phyloP scores from a whole-genome alignment of 1,140 invertebrate genomes.

The Orchestia grillus region DNA sequence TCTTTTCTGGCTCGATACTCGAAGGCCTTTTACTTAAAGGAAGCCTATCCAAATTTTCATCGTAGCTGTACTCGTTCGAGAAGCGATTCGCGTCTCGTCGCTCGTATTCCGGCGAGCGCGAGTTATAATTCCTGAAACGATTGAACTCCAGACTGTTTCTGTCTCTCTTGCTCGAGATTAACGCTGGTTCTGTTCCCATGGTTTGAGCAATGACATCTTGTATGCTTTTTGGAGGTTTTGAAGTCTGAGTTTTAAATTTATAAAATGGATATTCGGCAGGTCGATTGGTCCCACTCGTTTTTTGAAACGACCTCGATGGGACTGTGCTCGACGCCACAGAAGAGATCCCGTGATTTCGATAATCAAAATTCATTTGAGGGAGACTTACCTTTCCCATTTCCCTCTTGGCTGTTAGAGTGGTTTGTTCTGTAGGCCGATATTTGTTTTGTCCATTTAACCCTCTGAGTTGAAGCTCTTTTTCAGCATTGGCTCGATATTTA shows the following conservation, averaged over 20 bases:
- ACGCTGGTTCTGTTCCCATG: neutral
- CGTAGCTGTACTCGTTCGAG: neutral
- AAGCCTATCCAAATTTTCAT: neutral
- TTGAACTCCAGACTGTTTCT: constrained; percentile 14
- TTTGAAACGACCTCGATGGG: neutral
- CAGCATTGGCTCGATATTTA: neutral
- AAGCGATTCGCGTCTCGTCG: neutral
- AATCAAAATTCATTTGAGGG: neutral
- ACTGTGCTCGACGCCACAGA: neutral
- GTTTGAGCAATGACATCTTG: constrained; percentile 18
- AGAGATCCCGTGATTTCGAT: neutral
- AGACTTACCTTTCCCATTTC: neutral
- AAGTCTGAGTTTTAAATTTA: neutral
- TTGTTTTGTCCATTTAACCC: neutral
- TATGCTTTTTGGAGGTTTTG: neutral
- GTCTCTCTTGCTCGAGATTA: neutral
- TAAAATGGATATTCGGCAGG: constrained; percentile 18
- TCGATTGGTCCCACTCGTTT: neutral
- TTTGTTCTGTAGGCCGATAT: neutral
- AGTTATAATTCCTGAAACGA: neutral
- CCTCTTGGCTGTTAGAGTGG: neutral
- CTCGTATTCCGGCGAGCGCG: neutral
- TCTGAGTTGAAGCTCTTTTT: neutral
- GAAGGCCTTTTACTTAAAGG: neutral
- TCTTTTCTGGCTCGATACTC: neutral